These are phyloP conservation scores for Gymnarchus niloticus DNA, from an alignment of 2,113 vertebrate species.

Conservation along the genomic window DNA sequence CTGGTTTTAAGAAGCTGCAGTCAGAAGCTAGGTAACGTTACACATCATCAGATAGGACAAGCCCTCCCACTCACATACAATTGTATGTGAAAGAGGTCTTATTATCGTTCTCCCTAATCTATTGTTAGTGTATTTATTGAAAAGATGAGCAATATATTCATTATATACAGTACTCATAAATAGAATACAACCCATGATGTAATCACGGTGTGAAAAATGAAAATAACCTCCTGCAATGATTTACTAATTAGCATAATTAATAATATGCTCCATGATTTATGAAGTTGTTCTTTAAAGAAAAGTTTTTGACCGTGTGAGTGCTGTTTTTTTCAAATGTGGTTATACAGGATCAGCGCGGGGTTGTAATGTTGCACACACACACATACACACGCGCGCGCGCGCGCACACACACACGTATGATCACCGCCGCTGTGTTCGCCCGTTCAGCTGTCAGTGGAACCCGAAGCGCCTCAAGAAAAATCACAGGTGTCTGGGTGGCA, in stretches of 20 bases:
- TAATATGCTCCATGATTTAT: neutral
- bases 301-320: no score
- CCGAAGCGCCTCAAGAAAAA: neutral
- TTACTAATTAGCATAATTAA: neutral
- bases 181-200: no score
- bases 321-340: neutral
- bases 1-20: neutral
- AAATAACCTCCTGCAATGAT: neutral
- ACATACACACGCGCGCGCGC: no score
- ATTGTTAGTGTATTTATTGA: neutral
- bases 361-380: neutral
- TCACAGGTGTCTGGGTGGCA: neutral
- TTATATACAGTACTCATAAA: neutral
- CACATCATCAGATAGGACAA: neutral
- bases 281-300: no score
- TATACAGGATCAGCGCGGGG: neutral
- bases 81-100: neutral
- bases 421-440: no score
- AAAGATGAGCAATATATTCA: neutral
- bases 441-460: neutral
- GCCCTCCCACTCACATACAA: neutral
- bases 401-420: no score
- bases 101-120: neutral
- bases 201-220: neutral
- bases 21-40: neutral